Evolutionary conservation across 2,113 vertebrate species (phyloP), one percentile per base, ranked within the genome.

Genomic region (Ranitomeya imitator): DNA sequence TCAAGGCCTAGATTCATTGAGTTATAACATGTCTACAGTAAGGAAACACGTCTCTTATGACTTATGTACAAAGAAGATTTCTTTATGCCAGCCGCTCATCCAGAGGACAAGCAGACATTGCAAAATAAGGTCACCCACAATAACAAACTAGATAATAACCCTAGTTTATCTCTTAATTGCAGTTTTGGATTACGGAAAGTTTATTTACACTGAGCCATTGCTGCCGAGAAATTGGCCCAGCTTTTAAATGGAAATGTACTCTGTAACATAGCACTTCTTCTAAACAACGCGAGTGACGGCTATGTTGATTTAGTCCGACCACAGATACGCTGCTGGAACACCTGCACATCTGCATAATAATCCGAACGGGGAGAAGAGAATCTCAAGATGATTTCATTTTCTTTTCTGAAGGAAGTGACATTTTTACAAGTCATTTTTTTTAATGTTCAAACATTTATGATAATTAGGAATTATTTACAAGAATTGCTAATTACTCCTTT

Each of bases 171-270:
- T 79, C 73, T 5, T 79, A 88, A 79, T 84, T 85, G 60, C 73
- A 59, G 60, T 59, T n/a, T 23, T 85, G 82, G 61, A 84, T 79
- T 88, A 85, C 79, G 73, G 57, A 88, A 69, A 57, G 60, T 77
- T 57, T 85, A 85, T 88, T 85, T 55, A 67, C 45, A 67, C 59
- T 78, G 71, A 65, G 4, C 57, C 60, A 23, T 60, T 84, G 69
- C n/a, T 55, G 11, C 57, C 57, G 45, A 84, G 55, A 67, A 60
- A 87, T 57, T 82, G 86, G 79, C 86, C 37, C 19, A 76, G 79
- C 26, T 88, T 88, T 88, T 55, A 78, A 67, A 76, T 88, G 81
- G 45, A 88, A 88, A 88, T 83, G 86, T 76, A 19, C 57, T 88
- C 55, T 83, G 79, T 85, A 85, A 88, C 18, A 71, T 85, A 85